phyloP scores from a whole-genome alignment of 2,797 vertebrate genomes.

The Novumbra hubbsi region DNA sequence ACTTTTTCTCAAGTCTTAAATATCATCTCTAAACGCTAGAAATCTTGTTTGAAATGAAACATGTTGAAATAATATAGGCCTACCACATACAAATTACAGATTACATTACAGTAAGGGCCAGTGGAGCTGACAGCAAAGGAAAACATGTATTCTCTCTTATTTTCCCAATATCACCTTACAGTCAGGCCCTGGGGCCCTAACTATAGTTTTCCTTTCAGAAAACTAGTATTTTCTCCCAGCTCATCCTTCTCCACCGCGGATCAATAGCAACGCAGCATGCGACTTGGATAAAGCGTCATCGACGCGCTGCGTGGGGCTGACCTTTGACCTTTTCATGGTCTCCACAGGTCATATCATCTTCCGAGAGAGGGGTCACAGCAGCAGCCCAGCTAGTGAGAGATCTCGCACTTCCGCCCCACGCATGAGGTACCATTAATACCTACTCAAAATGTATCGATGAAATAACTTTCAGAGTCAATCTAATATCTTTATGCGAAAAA shows the following conservation, averaged over 20 bases:
- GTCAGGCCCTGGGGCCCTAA: background rate
- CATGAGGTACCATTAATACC: constrained; percentile 23
- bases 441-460: background rate
- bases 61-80: background rate
- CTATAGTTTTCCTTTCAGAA: constrained; percentile 46
- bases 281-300: constrained; percentile 80
- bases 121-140: background rate
- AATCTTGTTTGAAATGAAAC: background rate
- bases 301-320: constrained; percentile 80
- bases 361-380: constrained; percentile 70
- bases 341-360: constrained; percentile 80
- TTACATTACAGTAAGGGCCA: background rate
- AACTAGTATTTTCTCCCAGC: constrained; percentile 60
- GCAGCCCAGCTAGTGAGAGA: constrained; percentile 18
- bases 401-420: constrained; percentile 35
- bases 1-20: background rate
- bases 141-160: background rate
- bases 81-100: background rate
- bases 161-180: constrained; percentile 4
- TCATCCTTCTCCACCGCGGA: constrained; percentile 78
- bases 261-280: constrained; percentile 88
- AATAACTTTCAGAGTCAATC: background rate
- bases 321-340: constrained; percentile 76
- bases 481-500: background rate
- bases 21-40: background rate